Evolutionary conservation across 2,888 invertebrate genomes (phyloP), one percentile per base, ranked within the genome.

Genomic region (Euspilapteryx auroguttella): DNA sequence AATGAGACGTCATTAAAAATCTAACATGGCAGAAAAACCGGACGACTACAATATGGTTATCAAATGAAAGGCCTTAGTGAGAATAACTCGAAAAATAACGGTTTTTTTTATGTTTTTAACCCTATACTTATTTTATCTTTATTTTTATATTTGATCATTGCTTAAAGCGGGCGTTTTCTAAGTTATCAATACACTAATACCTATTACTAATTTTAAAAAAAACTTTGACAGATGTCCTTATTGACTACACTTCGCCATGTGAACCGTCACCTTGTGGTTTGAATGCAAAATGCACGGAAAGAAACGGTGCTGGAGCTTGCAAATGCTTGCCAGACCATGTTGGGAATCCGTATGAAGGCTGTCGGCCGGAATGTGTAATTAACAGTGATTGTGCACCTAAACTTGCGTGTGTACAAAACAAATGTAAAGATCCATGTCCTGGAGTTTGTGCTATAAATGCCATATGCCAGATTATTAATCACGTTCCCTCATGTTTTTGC

Each of bases 361-460:
- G 92, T 51, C 79, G 86, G 32, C 89, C 89, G 1, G 90, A 91
- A 61, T 92, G 92, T 55, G 79, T 87, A 4, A 80, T 88, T 28
- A 89, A 89, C 49, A 81, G 84, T 9, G 91, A 92, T 49, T 92
- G 92, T 47, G 64, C 83, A 6, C 82, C 82, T 24, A 79, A 83
- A 49, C 68, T 79, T 44, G 86, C 89, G 20, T 90, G 89, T 45
- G 78, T 87, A 14, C 83, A 86, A 55, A 82, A 83, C 44, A 87
- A 85, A 63, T 88, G 89, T 54, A 79, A 78, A 48, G 85, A 91
- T 55, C 91, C 92, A 9, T 93, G 92, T 41, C 84, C 84, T 1
- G 87, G 87, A 26, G 77, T 81, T 15, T 89, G 89, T 50, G 89
- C 87, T 22, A 55, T 75, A 26, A 86, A 86, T 47, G 86, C 85